These are phyloP conservation scores for Atopsyche davidsoni DNA, from an alignment of 1,140 invertebrate genomes.

Conservation along the genomic window DNA sequence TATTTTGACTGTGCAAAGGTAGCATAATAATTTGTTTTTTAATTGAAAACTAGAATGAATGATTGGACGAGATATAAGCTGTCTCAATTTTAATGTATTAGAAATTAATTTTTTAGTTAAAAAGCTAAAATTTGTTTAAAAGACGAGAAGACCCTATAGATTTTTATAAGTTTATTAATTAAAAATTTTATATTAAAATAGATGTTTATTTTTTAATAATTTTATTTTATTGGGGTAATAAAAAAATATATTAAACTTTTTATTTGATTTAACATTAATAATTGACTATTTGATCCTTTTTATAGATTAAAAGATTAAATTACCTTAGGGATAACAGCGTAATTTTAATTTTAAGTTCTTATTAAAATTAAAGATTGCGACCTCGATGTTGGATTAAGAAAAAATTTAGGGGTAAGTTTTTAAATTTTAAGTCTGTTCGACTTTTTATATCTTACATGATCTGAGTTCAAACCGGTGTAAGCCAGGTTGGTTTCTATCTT, in stretches of 20 bases:
- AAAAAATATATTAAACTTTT: too few species aligned
- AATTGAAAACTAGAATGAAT: constrained; percentile 61
- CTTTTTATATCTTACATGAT: constrained; percentile 72
- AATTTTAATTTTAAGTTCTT: constrained; percentile 31
- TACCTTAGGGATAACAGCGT: too few species aligned
- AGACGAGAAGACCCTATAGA: constrained; percentile 57
- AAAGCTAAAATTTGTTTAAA: constrained; percentile 55
- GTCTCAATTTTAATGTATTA: constrained; percentile 36
- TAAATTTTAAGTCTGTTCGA: constrained; percentile 66
- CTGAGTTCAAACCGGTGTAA: constrained; percentile 38
- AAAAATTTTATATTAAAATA: constrained; percentile 40
- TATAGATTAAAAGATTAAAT: constrained; percentile 40
- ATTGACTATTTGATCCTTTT: too few species aligned
- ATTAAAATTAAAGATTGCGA: too few species aligned
- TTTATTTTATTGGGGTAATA: too few species aligned
- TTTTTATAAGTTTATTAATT: constrained; percentile 47
- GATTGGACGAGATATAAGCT: constrained; percentile 48
- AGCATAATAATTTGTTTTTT: constrained; percentile 65
- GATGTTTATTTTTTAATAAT: constrained; percentile 39
- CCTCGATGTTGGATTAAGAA: constrained; percentile 76
- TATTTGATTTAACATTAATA: constrained; percentile 41
- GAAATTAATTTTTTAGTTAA: constrained; percentile 57
- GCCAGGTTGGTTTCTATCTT: constrained; percentile 35
- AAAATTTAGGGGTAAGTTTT: constrained; percentile 53
- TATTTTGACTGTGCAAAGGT: too few species aligned